Percentiles rank a stretch among this genome's conserved stretches.
Conservation (phyloP, 2,113 vertebrate genomes). For the Brachionichthys hirsutus region DNA sequence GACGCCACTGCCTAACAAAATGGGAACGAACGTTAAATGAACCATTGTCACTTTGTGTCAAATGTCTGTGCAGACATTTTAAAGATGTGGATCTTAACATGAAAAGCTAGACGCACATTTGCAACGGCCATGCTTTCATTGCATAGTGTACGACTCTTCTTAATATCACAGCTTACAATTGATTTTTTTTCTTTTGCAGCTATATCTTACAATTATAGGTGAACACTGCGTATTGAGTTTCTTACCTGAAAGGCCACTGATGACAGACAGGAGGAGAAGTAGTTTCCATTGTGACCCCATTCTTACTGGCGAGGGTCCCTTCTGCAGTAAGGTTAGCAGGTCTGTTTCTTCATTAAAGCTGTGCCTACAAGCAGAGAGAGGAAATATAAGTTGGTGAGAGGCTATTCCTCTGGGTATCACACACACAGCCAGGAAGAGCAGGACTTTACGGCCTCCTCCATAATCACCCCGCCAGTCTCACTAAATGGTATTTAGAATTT, state of each 20-base stretch:
- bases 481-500: background rate
- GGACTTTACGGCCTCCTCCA: background rate
- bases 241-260: slow-evolving; percentile 91
- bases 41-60: slow-evolving; percentile 4
- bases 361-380: slow-evolving; percentile 77
- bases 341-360: slow-evolving; percentile 89
- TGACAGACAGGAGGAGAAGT: slow-evolving; percentile 86
- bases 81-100: slow-evolving; percentile 6
- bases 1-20: background rate
- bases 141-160: background rate
- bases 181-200: background rate
- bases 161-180: background rate
- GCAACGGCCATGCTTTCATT: background rate
- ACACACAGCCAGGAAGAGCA: slow-evolving; percentile 5
- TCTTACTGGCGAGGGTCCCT: slow-evolving; percentile 78
- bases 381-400: slow-evolving; percentile 42
- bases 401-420: slow-evolving; percentile 41
- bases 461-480: slow-evolving; percentile 2
- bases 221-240: slow-evolving; percentile 13
- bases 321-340: slow-evolving; percentile 74
- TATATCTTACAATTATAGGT: background rate
- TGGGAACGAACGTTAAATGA: slow-evolving; percentile 6
- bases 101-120: slow-evolving; percentile 12
- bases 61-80: slow-evolving; percentile 21
- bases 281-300: slow-evolving; percentile 95